phyloP scores from a whole-genome alignment of 2,113 vertebrate species.

The Motacilla alba region DNA sequence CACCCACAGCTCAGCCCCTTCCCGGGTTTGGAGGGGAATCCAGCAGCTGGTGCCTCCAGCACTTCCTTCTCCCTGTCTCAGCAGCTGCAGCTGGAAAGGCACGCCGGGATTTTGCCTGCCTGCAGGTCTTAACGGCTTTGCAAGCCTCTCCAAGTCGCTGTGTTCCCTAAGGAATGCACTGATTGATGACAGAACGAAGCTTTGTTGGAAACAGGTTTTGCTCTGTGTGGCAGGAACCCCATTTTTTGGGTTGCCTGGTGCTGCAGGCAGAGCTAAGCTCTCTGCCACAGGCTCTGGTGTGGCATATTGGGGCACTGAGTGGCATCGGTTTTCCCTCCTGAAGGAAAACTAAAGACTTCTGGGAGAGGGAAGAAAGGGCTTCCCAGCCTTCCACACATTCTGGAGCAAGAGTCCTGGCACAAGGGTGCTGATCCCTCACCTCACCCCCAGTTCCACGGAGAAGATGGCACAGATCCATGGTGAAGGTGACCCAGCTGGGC shows the following conservation, averaged over 20 bases:
- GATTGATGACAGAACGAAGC: not conserved
- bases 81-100: not conserved
- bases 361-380: not conserved
- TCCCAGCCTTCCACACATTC: not conserved
- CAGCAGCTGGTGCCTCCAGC: not conserved
- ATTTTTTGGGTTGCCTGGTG: fast-evolving
- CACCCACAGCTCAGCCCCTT: not conserved
- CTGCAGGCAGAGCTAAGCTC: not conserved
- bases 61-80: not conserved
- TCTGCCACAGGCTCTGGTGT: not conserved
- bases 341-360: not conserved
- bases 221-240: not conserved
- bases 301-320: not conserved
- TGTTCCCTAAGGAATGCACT: fast-evolving
- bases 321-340: not conserved
- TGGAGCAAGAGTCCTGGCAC: not conserved
- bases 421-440: not conserved
- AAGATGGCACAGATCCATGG: fast-evolving
- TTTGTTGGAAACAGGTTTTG: not conserved
- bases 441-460: not conserved
- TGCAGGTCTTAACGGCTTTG: not conserved
- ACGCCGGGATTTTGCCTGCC: fast-evolving
- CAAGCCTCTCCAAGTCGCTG: not conserved
- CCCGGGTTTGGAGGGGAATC: not conserved
- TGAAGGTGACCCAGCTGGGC: not conserved